Base-by-base conservation (phyloP, 30 jellyfish, hydroid and myxozoan genomes). In the Nemopilema nomurai region DNA sequence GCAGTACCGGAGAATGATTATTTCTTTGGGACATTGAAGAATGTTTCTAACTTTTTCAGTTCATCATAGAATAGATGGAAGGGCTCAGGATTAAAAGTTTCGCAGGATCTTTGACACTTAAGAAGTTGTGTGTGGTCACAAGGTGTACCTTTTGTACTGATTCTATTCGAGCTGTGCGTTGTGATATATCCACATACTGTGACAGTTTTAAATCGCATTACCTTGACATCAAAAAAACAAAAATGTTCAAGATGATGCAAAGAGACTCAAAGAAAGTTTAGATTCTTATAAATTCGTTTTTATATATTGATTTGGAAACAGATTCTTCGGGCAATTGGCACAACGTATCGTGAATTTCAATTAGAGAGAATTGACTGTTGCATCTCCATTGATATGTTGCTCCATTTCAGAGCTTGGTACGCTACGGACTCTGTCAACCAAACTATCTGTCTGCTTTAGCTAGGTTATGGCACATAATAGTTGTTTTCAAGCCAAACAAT, bases 1-100 rank as follows among this genome's bases (percentile, higher is more conserved):
- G 77, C 87, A 77, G 77, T 53, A 77, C 52, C 85, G 53, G 85
- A 75, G 52, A 75, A 75, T 17, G 75, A 23, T 75, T 74, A 75
- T 27, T 75, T 75, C 74, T 32, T 75, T 75, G 73, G 85, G 85
- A 75, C 85, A 50, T 29, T 75, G 74, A 75, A 49, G 53, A 75
- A 28, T 49, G 85, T 26, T 51, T 75, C n/a, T 69, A 71, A 26
- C 29, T 28, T 71, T 71, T 71, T 71, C 50, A 13, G 57, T 75
- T 51, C 69, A 75, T 75, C 85, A 75, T 41, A 31, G 41, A 75
- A 20, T 68, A 75, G 85, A 57, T 75, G 85, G 74, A 75, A 75
- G 75, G 49, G n/a, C 85, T 31, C 53, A 75, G 85, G 85, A 33
- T 27, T 75, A 74, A 1, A 32, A 75, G 74, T 50, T 75, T 3